Evolutionary conservation across 2,797 vertebrate species (phyloP).

Genomic region (Pterois miles): DNA sequence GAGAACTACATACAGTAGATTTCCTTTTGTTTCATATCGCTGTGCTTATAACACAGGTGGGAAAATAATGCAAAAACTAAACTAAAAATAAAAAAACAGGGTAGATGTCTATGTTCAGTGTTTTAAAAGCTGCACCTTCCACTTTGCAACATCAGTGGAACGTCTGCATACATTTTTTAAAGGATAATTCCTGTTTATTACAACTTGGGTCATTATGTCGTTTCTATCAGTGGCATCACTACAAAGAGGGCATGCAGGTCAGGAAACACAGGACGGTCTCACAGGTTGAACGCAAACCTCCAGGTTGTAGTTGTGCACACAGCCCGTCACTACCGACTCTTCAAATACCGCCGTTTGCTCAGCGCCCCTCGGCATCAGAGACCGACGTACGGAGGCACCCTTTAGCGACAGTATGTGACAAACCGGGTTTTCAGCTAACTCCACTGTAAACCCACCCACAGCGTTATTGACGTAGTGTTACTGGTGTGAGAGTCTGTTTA

Average conservation of each 20-base stretch:
- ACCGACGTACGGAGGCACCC: too few relatives aligned
- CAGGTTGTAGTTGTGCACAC: too few relatives aligned
- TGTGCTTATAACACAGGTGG: constrained; percentile 9
- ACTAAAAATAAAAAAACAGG: neutral
- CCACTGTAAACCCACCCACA: too few relatives aligned
- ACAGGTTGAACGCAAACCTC: neutral
- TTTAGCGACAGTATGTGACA: too few relatives aligned
- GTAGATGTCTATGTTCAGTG: constrained; percentile 34
- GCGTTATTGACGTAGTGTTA: too few relatives aligned
- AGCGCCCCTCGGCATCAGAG: too few relatives aligned
- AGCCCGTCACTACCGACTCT: too few relatives aligned
- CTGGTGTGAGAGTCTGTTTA: too few relatives aligned
- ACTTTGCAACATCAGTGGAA: constrained; percentile 57
- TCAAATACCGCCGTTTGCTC: too few relatives aligned
- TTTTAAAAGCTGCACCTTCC: constrained; percentile 68
- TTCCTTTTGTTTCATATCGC: constrained; percentile 25
- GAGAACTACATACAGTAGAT: constrained; percentile 8
- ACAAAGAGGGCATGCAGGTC: neutral
- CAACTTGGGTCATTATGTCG: neutral
- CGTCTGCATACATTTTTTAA: constrained; percentile 15
- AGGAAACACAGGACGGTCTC: too few relatives aligned
- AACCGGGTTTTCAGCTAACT: too few relatives aligned
- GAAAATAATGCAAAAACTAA: neutral
- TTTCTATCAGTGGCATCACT: neutral
- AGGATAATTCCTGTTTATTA: constrained; percentile 2